A percentile compares a stretch with the other conserved stretches of the same genome.
Evolutionary conservation across 2,888 invertebrate species (phyloP).

Genomic region (Ornithoptera alexandrae): DNA sequence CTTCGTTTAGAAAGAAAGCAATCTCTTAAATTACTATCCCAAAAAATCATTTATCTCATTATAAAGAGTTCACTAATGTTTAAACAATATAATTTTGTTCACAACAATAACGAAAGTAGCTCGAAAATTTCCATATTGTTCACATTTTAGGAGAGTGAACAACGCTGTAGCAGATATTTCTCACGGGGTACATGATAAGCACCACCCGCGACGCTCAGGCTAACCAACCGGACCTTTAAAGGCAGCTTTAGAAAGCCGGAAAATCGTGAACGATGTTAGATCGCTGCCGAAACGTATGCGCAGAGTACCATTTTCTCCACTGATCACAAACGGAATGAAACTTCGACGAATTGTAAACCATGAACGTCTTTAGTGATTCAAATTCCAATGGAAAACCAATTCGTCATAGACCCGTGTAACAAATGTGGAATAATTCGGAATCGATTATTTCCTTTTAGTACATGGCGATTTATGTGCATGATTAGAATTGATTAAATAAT

Average conservation of each 20-base stretch:
- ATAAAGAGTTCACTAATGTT: not conserved
- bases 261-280: constrained; percentile 66
- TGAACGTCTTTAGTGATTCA: not conserved
- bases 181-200: constrained; percentile 21
- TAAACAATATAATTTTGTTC: not conserved
- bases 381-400: constrained; percentile 1
- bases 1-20: not conserved
- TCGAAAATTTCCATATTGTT: constrained; percentile 8
- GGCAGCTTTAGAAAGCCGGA: constrained; percentile 60
- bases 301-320: constrained; percentile 21
- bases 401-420: constrained; percentile 2
- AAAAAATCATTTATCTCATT: too few relatives aligned
- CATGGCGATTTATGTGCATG: too few relatives aligned
- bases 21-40: not conserved
- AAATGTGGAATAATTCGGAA: not conserved
- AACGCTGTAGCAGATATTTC: constrained; percentile 16
- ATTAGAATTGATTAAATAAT: too few relatives aligned
- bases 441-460: too few relatives aligned
- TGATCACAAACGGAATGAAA: constrained; percentile 23
- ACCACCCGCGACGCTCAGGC: constrained; percentile 16
- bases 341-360: not conserved
- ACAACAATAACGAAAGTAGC: not conserved
- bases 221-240: constrained; percentile 46
- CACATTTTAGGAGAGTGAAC: constrained; percentile 20
- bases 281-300: constrained; percentile 50